A percentile compares a stretch with the other conserved stretches of the same genome.
Evolutionary conservation across 2,888 invertebrate genomes (phyloP).

Genomic region (Carterocephalus palaemon): DNA sequence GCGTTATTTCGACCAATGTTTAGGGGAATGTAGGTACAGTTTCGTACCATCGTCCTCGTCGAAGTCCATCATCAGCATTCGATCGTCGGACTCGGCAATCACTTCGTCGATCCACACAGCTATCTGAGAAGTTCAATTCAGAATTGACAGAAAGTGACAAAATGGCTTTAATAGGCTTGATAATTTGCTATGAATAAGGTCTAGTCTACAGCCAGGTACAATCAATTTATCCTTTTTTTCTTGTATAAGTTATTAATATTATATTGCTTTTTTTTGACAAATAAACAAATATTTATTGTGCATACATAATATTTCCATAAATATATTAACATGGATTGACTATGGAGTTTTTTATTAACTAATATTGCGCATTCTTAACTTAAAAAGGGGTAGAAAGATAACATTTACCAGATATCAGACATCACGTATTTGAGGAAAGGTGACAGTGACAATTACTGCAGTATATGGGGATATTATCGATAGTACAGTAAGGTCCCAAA

Average conservation of each 20-base stretch:
- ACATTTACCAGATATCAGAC: not conserved
- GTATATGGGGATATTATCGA: no score
- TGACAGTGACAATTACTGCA: slow-evolving; percentile 1
- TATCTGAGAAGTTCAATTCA: slow-evolving; percentile 50
- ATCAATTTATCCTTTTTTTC: no score
- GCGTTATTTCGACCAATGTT: slow-evolving; percentile 1
- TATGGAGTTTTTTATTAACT: no score
- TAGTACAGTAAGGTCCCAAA: no score
- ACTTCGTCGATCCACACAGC: slow-evolving; percentile 72
- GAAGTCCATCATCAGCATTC: slow-evolving; percentile 74
- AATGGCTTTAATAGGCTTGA: no score
- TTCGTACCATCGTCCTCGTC: slow-evolving; percentile 67
- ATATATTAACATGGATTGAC: not conserved
- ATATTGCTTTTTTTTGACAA: not conserved
- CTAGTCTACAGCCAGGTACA: no score
- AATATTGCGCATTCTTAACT: no score
- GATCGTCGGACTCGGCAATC: slow-evolving; percentile 63
- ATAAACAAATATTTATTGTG: not conserved
- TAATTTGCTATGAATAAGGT: no score
- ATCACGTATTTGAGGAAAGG: not conserved
- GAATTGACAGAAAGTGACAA: no score
- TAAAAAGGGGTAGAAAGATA: no score
- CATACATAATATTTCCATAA: no score
- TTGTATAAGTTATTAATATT: no score
- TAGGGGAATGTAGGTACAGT: slow-evolving; percentile 3